These are phyloP conservation scores for Echinometra lucunter DNA, from an alignment of 53 echinoderm and acorn worm genomes.

Conservation along the genomic window DNA sequence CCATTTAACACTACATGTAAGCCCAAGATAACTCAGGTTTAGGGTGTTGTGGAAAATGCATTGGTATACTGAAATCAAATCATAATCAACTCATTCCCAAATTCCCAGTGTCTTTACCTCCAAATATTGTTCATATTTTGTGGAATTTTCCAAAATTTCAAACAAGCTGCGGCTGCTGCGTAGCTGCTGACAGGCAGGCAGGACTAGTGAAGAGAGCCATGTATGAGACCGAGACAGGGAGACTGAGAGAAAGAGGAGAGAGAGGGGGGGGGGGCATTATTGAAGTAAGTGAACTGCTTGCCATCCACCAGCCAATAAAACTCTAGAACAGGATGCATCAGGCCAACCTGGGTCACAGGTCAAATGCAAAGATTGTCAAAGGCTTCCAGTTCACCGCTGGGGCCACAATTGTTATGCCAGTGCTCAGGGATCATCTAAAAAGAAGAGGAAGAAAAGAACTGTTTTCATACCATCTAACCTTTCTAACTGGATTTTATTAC, in stretches of 20 bases:
- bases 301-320: constrained; percentile 61
- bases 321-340: constrained; percentile 63
- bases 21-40: no score
- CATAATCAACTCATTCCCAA: background rate
- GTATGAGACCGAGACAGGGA: no score
- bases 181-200: constrained; percentile 6
- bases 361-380: constrained; percentile 54
- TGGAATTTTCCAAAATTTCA: background rate
- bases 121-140: background rate
- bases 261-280: no score
- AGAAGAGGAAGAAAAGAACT: background rate
- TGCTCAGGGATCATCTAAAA: constrained; percentile 8
- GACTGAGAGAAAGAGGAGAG: no score
- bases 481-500: background rate
- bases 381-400: constrained; percentile 53
- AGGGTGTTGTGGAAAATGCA: no score
- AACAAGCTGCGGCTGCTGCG: background rate
- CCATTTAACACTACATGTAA: no score
- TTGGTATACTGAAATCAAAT: no score
- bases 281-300: no score
- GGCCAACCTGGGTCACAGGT: constrained; percentile 59
- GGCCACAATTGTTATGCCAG: constrained; percentile 50
- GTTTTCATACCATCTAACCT: background rate
- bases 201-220: background rate
- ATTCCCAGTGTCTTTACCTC: background rate